phyloP scores from a whole-genome alignment of 2,113 vertebrate species.

The Ictalurus furcatus region DNA sequence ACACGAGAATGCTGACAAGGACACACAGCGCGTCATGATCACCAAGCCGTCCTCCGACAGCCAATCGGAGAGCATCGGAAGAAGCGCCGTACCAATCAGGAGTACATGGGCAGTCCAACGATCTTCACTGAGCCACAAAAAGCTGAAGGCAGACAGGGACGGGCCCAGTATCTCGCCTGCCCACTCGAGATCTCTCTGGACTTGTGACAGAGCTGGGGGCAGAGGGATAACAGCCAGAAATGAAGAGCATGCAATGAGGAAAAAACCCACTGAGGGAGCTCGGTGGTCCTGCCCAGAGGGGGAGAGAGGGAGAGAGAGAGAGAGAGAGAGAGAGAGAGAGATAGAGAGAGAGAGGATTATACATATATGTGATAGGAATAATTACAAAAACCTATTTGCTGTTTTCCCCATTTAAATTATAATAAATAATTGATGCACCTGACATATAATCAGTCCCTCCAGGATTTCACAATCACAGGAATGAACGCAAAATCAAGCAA shows the following conservation, averaged over 20 bases:
- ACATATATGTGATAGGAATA: not conserved
- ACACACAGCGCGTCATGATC: constrained; percentile 67
- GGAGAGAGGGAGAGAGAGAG: not conserved
- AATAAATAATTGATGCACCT: not conserved
- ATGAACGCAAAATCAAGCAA: too few species aligned
- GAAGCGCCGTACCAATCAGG: constrained; percentile 66
- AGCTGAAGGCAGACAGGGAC: constrained; percentile 68
- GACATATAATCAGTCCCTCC: not conserved
- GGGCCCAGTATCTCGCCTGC: constrained; percentile 65
- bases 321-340: constrained; percentile 4
- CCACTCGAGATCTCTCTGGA: constrained; percentile 68
- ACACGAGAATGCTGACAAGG: constrained; percentile 72
- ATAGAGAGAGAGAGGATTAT: constrained; percentile 11
- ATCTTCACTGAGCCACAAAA: constrained; percentile 76
- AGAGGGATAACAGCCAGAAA: constrained; percentile 53
- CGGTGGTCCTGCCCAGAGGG: constrained; percentile 67
- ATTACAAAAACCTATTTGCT: not conserved
- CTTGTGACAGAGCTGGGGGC: constrained; percentile 43
- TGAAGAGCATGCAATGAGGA: constrained; percentile 69
- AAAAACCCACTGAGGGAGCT: constrained; percentile 70
- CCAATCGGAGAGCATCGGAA: constrained; percentile 67
- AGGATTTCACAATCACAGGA: too few species aligned
- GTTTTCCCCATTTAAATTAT: not conserved
- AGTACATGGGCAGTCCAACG: constrained; percentile 67
- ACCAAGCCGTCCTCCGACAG: constrained; percentile 66